These are phyloP conservation scores for Netelia inedita DNA, from an alignment of 2,888 invertebrate genomes.

Conservation along the genomic window DNA sequence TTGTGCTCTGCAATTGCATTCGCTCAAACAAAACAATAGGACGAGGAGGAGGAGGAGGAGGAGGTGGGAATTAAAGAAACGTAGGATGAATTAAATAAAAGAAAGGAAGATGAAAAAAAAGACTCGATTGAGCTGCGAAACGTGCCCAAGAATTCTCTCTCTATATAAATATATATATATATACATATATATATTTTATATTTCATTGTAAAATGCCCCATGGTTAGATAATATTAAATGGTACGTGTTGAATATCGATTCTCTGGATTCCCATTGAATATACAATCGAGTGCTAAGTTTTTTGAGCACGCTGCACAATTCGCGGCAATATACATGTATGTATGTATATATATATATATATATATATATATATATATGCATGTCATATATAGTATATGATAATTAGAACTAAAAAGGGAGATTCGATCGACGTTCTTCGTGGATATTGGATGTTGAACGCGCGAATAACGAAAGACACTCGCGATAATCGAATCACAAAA, in stretches of 20 bases:
- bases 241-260: conserved; percentile 76
- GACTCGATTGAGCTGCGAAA: conserved; percentile 60
- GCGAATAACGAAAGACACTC: conserved; percentile 48
- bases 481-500: conserved; percentile 52
- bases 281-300: conserved; percentile 46
- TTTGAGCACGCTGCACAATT: conserved; percentile 61
- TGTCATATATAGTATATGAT: conserved; percentile 34
- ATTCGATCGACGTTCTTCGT: conserved; percentile 45
- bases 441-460: conserved; percentile 53
- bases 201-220: conserved; percentile 78
- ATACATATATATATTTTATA: conserved; percentile 75
- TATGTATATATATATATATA: conserved; percentile 43
- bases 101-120: conserved; percentile 17
- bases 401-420: conserved; percentile 27
- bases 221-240: conserved; percentile 78
- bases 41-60: neutral
- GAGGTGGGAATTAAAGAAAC: conserved; percentile 8
- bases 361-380: conserved; percentile 40
- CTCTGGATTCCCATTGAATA: conserved; percentile 70
- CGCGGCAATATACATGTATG: conserved; percentile 44
- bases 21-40: conserved; percentile 36
- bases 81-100: neutral
- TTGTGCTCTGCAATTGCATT: conserved; percentile 51
- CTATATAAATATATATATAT: neutral
- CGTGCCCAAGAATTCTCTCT: conserved; percentile 71